Conservation (phyloP, 2,113 vertebrate species). For the Pterocles burchelli region DNA sequence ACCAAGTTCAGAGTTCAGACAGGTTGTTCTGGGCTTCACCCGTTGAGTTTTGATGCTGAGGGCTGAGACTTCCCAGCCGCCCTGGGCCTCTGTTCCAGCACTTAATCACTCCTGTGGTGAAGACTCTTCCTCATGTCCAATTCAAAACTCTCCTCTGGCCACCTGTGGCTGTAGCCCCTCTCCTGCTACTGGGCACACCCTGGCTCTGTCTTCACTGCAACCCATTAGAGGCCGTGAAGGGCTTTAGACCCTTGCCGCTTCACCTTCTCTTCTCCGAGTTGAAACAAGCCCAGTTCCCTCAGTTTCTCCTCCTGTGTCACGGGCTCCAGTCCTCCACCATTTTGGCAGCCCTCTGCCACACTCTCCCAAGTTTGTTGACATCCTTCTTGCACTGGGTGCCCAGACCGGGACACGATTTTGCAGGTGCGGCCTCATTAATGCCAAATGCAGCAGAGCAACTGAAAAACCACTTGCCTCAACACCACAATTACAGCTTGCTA, state of each 20-base stretch:
- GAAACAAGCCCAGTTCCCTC: fast-evolving
- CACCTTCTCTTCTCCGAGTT: not conserved
- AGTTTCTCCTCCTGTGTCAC: not conserved
- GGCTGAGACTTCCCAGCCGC: not conserved
- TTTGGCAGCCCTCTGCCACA: not conserved
- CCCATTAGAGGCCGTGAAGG: not conserved
- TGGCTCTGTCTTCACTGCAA: not conserved
- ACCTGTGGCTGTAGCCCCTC: not conserved
- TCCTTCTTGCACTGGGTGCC: not conserved
- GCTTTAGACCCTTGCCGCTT: not conserved
- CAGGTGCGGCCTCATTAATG: not conserved
- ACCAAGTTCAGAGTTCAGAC: not conserved
- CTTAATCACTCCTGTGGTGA: not conserved
- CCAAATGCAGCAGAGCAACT: not conserved
- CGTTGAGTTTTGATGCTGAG: not conserved
- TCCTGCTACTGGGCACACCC: not conserved
- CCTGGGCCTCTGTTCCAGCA: not conserved
- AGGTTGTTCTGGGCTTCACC: not conserved
- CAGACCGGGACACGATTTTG: not conserved
- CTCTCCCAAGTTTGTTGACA: not conserved
- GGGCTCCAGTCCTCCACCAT: not conserved
- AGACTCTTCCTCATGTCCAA: not conserved
- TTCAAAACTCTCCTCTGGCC: not conserved
- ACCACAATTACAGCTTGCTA: not conserved
- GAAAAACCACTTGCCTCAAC: not conserved